Conservation (phyloP, 2,797 vertebrate genomes). For the Anguilla anguilla region DNA sequence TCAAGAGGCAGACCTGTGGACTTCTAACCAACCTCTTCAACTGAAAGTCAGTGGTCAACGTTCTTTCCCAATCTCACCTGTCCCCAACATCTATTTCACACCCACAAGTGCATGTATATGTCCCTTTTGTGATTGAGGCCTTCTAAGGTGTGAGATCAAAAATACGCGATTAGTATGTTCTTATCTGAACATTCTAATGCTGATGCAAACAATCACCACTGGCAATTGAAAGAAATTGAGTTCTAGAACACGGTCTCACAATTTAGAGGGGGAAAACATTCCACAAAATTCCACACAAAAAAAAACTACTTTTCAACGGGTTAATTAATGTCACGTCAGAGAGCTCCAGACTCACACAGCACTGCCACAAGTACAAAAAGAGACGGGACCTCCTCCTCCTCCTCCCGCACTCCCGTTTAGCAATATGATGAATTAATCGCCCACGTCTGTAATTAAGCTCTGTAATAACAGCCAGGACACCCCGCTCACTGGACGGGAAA, state of each 20-base stretch:
- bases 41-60: neutral
- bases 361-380: neutral
- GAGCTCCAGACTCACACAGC: neutral
- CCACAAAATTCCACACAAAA: no score
- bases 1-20: neutral
- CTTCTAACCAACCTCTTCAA: neutral
- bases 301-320: no score
- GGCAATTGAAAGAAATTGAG: no score
- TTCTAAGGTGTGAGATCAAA: neutral
- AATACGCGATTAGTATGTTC: no score
- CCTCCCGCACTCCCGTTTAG: neutral
- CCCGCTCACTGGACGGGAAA: neutral
- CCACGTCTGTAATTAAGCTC: neutral
- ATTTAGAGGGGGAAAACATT: no score
- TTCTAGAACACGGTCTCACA: no score
- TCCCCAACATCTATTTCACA: no score
- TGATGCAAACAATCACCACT: no score
- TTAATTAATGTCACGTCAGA: slow-evolving; percentile 6
- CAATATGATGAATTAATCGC: neutral
- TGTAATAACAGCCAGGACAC: neutral
- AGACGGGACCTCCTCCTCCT: neutral
- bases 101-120: no score
- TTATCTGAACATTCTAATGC: no score
- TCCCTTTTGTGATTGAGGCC: no score
- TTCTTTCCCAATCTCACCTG: no score